A percentile compares a stretch with the other conserved stretches of the same genome.
Conservation (phyloP, 1,140 invertebrate species). For the Pseudobourletiella spinata region DNA sequence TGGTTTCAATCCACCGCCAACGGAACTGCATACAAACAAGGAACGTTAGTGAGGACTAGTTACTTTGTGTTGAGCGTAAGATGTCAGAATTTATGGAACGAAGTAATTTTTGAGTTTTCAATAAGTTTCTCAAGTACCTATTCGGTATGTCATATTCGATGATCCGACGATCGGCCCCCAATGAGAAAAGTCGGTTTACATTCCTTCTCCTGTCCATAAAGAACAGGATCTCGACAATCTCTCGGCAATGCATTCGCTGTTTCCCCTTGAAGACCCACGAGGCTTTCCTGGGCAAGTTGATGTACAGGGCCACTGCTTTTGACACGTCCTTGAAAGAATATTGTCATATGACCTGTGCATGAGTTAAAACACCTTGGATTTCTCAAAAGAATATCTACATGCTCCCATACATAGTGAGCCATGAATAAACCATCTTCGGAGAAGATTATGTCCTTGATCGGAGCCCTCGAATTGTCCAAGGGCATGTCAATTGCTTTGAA, state of each 20-base stretch:
- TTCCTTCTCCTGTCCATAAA: constrained; percentile 30
- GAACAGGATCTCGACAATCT: constrained; percentile 49
- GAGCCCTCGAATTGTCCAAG: background rate
- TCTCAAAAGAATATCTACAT: too few relatives aligned
- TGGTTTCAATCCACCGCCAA: background rate
- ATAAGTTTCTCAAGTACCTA: constrained; percentile 43
- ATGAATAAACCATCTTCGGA: constrained; percentile 22
- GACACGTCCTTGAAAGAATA: constrained; percentile 9
- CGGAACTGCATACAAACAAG: background rate
- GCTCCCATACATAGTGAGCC: constrained; percentile 14
- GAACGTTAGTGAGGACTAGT: too few relatives aligned
- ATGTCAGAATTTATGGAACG: constrained; percentile 20
- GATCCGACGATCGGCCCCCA: constrained; percentile 53
- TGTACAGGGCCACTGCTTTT: background rate
- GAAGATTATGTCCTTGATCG: constrained; percentile 20
- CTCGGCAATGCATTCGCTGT: constrained; percentile 48
- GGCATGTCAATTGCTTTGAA: constrained; percentile 14
- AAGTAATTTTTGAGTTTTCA: constrained; percentile 6
- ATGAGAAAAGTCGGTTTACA: constrained; percentile 46
- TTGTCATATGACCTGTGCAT: too few relatives aligned
- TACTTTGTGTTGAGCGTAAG: background rate
- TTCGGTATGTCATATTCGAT: constrained; percentile 57
- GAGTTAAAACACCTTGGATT: too few relatives aligned
- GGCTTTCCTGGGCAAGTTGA: background rate
- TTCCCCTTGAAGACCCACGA: constrained; percentile 50